A percentile compares a stretch with the other conserved stretches of the same genome.
phyloP scores from a whole-genome alignment of 2,888 invertebrate genomes.

The Cryptus viduatorius region DNA sequence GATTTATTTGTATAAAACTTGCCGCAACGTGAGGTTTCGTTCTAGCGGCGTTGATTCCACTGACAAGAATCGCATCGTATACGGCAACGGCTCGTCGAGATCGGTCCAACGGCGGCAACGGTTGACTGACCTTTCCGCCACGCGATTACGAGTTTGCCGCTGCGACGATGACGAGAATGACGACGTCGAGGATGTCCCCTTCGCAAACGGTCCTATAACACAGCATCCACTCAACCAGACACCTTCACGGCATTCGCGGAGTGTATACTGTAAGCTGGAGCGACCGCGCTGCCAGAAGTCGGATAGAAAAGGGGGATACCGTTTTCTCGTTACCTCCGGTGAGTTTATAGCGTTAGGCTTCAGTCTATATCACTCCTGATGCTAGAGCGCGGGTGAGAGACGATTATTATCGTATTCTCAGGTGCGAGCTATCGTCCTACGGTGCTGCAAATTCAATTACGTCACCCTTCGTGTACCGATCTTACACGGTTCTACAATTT shows the following conservation, averaged over 20 bases:
- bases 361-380: slow-evolving; percentile 43
- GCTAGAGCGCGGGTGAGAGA: slow-evolving; percentile 22
- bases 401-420: slow-evolving; percentile 50
- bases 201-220: slow-evolving; percentile 29
- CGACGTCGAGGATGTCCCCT: slow-evolving; percentile 15
- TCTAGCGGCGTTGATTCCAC: slow-evolving; percentile 30
- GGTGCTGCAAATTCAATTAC: slow-evolving; percentile 48
- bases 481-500: slow-evolving; percentile 10
- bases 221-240: slow-evolving; percentile 3
- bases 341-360: slow-evolving; percentile 29
- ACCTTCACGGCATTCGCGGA: slow-evolving; percentile 30
- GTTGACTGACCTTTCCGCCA: slow-evolving; percentile 62
- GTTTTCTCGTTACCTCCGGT: slow-evolving; percentile 51
- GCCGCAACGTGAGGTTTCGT: background rate
- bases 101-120: background rate
- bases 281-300: slow-evolving; percentile 28
- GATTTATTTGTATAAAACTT: slow-evolving; percentile 22
- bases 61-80: slow-evolving; percentile 17
- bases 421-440: slow-evolving; percentile 29
- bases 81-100: background rate
- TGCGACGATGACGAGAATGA: slow-evolving; percentile 48
- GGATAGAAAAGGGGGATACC: slow-evolving; percentile 13
- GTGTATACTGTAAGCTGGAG: background rate
- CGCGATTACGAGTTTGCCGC: slow-evolving; percentile 17
- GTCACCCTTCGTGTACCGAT: slow-evolving; percentile 23